Evolutionary conservation across 2,113 vertebrate genomes (phyloP).

Genomic region (Calonectris borealis): DNA sequence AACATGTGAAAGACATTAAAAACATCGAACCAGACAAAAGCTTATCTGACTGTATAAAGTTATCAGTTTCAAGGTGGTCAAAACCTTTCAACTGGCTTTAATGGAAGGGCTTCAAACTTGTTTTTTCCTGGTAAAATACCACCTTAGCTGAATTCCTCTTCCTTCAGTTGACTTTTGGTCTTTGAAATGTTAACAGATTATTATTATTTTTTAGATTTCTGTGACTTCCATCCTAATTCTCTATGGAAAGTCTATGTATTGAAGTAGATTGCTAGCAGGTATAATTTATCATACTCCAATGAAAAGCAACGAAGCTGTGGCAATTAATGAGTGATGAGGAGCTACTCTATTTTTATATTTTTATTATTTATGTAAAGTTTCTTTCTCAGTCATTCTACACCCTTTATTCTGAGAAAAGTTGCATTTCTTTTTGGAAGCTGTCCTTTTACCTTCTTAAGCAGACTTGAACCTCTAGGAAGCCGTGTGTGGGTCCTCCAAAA

Average conservation of each 20-base stretch:
- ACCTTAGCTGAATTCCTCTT: not conserved
- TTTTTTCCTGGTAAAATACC: not conserved
- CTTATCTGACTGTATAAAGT: not conserved
- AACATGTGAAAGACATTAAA: not conserved
- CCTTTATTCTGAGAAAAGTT: not conserved
- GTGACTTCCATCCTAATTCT: not conserved
- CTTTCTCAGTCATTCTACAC: not conserved
- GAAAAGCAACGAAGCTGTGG: not conserved
- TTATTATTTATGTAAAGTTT: not conserved
- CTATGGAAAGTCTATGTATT: not conserved
- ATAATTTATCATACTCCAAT: not conserved
- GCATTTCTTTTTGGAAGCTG: not conserved
- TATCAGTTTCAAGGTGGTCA: not conserved
- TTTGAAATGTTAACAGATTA: not conserved
- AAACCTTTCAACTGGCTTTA: not conserved
- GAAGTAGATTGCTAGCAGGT: not conserved
- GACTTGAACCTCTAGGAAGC: not conserved
- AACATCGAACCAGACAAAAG: not conserved
- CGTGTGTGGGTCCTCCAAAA: not conserved
- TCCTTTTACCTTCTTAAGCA: not conserved
- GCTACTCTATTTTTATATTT: not conserved
- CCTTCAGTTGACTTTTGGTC: not conserved
- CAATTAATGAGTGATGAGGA: not conserved
- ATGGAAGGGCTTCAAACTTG: not conserved
- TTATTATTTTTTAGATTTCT: not conserved